Percentiles rank a stretch among this genome's conserved stretches.
These are phyloP conservation scores for Notolabrus celidotus DNA, from an alignment of 2,797 vertebrate genomes.

Conservation along the genomic window DNA sequence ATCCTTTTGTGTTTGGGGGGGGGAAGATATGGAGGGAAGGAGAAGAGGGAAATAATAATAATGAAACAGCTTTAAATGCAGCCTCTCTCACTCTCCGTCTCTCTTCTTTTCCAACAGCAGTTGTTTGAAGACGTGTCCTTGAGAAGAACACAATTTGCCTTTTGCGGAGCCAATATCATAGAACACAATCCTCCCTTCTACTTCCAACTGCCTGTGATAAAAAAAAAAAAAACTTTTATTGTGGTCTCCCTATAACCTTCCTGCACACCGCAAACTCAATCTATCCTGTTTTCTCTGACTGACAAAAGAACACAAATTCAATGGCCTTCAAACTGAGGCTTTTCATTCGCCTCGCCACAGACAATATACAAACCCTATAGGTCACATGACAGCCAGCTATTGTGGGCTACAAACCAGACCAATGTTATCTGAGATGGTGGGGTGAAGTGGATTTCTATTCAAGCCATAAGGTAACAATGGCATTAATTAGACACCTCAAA, in stretches of 20 bases:
- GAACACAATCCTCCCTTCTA: conserved; percentile 75
- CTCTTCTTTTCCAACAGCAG: conserved; percentile 44
- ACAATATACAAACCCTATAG: conserved; percentile 71
- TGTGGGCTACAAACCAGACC: conserved; percentile 59
- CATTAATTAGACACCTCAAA: conserved; percentile 71
- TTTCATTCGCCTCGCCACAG: conserved; percentile 63
- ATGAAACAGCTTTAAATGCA: conserved; percentile 61
- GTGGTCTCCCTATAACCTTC: conserved; percentile 73
- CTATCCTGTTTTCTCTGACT: conserved; percentile 71
- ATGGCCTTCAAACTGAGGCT: conserved; percentile 65
- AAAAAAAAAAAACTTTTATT: conserved; percentile 78
- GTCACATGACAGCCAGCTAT: conserved; percentile 67
- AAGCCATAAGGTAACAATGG: conserved; percentile 58
- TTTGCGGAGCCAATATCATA: conserved; percentile 68
- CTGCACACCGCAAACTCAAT: conserved; percentile 80
- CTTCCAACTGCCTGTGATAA: conserved; percentile 73
- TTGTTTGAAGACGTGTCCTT: conserved; percentile 80
- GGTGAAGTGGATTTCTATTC: conserved; percentile 71
- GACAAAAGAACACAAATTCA: conserved; percentile 82
- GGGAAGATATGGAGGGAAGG: no score
- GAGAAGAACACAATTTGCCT: conserved; percentile 77
- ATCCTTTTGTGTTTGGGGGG: conserved; percentile 32
- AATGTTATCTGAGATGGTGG: conserved; percentile 66
- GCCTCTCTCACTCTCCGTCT: conserved; percentile 34
- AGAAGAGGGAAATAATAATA: conserved; percentile 72